phyloP scores from a whole-genome alignment of 2,797 vertebrate species.

The Arvicola amphibius region DNA sequence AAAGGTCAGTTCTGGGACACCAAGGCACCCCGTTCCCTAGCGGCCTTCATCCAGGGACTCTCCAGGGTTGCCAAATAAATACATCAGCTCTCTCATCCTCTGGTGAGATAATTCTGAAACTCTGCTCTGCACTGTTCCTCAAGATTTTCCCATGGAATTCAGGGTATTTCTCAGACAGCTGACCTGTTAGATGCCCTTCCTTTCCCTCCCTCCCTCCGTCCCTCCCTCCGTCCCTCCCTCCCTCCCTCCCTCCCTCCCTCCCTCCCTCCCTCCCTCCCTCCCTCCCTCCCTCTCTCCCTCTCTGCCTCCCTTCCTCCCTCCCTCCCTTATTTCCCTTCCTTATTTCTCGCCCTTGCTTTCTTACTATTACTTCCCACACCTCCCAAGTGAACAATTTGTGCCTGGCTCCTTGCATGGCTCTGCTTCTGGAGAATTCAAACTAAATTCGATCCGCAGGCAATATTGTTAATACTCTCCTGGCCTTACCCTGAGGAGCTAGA shows the following conservation, averaged over 20 bases:
- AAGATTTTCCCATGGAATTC: constrained; percentile 14
- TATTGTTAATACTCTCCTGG: background rate
- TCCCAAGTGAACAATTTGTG: background rate
- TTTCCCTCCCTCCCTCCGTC: background rate
- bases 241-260: background rate
- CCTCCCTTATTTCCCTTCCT: background rate
- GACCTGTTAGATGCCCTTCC: background rate
- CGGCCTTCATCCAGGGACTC: background rate
- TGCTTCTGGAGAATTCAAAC: constrained; percentile 47
- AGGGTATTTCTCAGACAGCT: background rate
- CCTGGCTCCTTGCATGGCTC: background rate
- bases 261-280: too few relatives aligned
- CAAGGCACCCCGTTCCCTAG: background rate
- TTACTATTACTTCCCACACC: background rate
- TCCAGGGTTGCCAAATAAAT: background rate
- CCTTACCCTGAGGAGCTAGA: background rate
- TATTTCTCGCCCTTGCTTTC: background rate
- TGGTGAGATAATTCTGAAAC: constrained; percentile 4
- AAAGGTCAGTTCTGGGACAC: constrained; percentile 39
- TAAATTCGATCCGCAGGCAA: background rate
- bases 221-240: background rate
- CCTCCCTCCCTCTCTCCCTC: too few relatives aligned
- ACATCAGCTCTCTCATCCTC: background rate
- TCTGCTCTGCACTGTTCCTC: constrained; percentile 1
- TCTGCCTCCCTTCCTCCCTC: fast-evolving